phyloP scores from a whole-genome alignment of 2,797 vertebrate species.

The Adelosebastes latens region DNA sequence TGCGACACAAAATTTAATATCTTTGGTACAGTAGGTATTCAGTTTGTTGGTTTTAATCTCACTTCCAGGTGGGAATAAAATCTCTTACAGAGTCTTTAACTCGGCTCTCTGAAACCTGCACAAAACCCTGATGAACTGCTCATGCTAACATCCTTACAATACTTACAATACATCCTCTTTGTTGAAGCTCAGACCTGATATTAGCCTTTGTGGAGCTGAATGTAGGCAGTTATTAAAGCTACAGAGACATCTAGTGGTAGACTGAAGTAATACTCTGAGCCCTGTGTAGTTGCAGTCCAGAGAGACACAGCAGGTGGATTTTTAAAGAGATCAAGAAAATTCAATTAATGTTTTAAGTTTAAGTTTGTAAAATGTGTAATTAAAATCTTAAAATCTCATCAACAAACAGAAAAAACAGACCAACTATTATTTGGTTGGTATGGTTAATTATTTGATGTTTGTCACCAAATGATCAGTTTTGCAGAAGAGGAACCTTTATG shows the following conservation, averaged over 20 bases:
- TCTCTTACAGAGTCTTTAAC: neutral
- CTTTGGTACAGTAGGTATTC: too few species aligned
- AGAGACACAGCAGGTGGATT: neutral
- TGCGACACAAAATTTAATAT: too few species aligned
- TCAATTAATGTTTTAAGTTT: neutral
- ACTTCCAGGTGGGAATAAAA: neutral
- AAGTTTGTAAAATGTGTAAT: neutral
- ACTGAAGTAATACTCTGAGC: neutral
- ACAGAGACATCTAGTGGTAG: conserved; percentile 61
- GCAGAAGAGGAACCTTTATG: neutral
- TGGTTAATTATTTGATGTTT: neutral
- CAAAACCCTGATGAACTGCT: neutral
- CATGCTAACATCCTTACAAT: conserved; percentile 2
- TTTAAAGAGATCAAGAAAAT: neutral
- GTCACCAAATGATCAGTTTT: neutral
- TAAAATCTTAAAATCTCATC: neutral
- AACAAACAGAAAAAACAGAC: neutral
- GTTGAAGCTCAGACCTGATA: neutral
- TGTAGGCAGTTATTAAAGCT: neutral
- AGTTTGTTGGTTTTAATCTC: neutral
- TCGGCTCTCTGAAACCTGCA: neutral
- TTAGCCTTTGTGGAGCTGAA: neutral
- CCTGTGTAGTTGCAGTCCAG: neutral
- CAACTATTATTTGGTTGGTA: neutral
- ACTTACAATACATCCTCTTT: neutral